Evolutionary conservation across 1,140 invertebrate genomes (phyloP).

Genomic region (Pristionchus pacificus): DNA sequence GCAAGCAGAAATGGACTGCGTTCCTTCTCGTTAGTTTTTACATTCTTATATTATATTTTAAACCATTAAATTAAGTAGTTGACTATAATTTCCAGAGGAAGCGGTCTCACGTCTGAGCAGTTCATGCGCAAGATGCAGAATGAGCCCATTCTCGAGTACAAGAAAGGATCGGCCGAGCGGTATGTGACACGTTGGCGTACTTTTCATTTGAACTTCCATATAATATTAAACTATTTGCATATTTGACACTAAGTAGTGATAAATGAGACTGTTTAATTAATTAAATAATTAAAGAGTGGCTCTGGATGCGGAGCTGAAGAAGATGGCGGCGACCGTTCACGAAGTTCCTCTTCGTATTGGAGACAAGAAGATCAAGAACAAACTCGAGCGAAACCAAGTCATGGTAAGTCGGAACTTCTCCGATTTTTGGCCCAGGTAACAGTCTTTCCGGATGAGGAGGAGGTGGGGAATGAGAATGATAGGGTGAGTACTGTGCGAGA

Average conservation of each 20-base stretch:
- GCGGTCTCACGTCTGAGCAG: slow-evolving; percentile 52
- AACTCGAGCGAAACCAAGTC: slow-evolving; percentile 46
- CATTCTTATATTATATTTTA: background rate
- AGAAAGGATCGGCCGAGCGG: slow-evolving; percentile 77
- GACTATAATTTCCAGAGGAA: slow-evolving; percentile 6
- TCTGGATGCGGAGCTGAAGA: slow-evolving; percentile 68
- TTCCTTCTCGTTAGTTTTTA: background rate
- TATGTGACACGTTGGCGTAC: slow-evolving; percentile 58
- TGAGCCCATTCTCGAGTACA: slow-evolving; percentile 67
- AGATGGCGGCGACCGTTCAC: slow-evolving; percentile 39
- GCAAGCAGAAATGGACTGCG: too few species aligned
- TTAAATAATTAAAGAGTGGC: slow-evolving; percentile 2
- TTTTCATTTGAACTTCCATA: too few species aligned
- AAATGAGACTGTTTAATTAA: background rate
- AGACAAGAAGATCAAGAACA: slow-evolving; percentile 42
- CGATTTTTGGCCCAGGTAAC: too few species aligned
- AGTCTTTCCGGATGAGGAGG: too few species aligned
- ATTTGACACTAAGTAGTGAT: too few species aligned
- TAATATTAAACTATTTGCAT: background rate
- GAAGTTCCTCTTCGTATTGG: slow-evolving; percentile 54
- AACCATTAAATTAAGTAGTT: background rate
- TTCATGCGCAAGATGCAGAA: slow-evolving; percentile 60
- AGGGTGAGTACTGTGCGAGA: too few species aligned
- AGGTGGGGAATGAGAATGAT: too few species aligned
- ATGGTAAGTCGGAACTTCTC: slow-evolving; percentile 40